Base-by-base conservation (phyloP, 2,888 invertebrate species). In the Drosophila diplacantha region DNA sequence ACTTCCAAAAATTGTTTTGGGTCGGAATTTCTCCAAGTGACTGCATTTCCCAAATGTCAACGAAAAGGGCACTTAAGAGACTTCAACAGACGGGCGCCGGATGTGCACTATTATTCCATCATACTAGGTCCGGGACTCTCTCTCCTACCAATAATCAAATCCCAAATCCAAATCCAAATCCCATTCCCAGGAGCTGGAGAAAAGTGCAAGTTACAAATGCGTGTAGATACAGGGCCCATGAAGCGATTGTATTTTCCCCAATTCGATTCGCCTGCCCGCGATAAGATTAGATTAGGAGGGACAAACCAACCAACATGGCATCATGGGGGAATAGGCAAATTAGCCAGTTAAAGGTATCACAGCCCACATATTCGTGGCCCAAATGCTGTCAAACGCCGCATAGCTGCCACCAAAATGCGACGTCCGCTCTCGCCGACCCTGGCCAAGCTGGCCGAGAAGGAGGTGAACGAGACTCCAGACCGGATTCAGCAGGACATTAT, bases 401-500 rank as follows among this genome's bases (percentile, higher is more conserved):
- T 31, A 50, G 32, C 65, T 63, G 74, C 69, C 71, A 72, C 53
- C 63, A 70, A 68, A 60, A 84, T 85, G 83, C 75, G 78, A 78
- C 78, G 86, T 73, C 76, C 83, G 44, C 69, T 85, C 56, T 73
- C 85, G 52, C 82, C 86, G 5, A 75, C 70, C 16, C 59, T 87
- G 43, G 83, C 83, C 58, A 83, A 83, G 68, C 83, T 87, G 67
- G 90, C 90, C 20, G 83, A 81, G 37, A 79, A 86, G 50, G 89
- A 90, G 71, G 72, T 91, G 35, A 88, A 89, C 53, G 91, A 91
- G 83, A 88, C 86, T 50, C 89, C 90, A 1, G 87, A 86, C 3
- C 74, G 88, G 34, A 84, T 89, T 20, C 82, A 84, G 16, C 86
- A 88, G 41, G 89, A 90, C 75, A 84, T 91, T 26, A 79, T 87